phyloP scores from a whole-genome alignment of 2,888 invertebrate species.

The Dryadula phaetusa region DNA sequence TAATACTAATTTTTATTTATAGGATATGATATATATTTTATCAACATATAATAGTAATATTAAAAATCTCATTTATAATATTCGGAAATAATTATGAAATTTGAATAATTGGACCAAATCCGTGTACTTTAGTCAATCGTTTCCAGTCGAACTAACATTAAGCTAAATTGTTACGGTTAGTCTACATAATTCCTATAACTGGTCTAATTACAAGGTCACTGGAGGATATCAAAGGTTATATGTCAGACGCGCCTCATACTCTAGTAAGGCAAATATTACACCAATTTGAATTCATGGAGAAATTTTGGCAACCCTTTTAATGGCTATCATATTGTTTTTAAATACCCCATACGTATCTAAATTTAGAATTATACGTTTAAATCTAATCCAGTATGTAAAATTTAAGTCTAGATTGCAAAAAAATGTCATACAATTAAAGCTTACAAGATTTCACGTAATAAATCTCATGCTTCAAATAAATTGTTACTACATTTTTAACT shows the following conservation, averaged over 20 bases:
- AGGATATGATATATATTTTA: neutral
- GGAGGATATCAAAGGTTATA: neutral
- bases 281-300: neutral
- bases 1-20: neutral
- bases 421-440: neutral
- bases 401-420: neutral
- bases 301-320: neutral
- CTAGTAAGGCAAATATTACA: too few relatives aligned
- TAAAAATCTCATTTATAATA: too few relatives aligned
- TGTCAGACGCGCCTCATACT: neutral
- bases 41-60: neutral
- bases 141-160: neutral
- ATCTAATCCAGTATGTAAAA: neutral
- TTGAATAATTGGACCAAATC: too few relatives aligned
- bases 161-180: neutral
- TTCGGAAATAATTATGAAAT: too few relatives aligned
- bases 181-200: neutral
- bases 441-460: slow-evolving; percentile 2
- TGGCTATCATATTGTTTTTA: too few relatives aligned
- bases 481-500: neutral
- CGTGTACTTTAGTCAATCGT: neutral
- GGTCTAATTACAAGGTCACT: neutral
- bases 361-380: neutral
- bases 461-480: neutral
- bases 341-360: too few relatives aligned